phyloP scores from a whole-genome alignment of 2,888 invertebrate species.

The Mamestra brassicae region DNA sequence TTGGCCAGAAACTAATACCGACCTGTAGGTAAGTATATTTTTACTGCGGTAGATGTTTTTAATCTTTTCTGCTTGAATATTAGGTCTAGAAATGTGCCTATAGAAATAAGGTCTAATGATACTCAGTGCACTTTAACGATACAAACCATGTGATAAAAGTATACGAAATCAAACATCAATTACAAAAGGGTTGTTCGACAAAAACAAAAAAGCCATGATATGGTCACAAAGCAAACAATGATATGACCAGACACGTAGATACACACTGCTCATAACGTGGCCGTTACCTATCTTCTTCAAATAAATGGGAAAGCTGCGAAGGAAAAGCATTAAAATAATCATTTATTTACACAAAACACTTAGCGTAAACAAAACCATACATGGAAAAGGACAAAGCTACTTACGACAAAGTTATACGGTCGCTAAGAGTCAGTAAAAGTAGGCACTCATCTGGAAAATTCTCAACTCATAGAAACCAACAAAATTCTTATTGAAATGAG shows the following conservation, averaged over 20 bases:
- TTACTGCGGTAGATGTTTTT: not conserved
- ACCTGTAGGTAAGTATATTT: not conserved
- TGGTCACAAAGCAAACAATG: not conserved
- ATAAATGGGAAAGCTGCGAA: constrained; percentile 30
- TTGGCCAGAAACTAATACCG: not conserved
- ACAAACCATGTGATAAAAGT: not conserved
- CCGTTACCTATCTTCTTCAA: not conserved
- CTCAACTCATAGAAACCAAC: constrained; percentile 37
- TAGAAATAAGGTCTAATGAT: not conserved
- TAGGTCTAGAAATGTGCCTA: not conserved
- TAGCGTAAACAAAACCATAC: constrained; percentile 13
- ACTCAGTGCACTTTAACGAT: not conserved
- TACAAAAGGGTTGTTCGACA: not conserved
- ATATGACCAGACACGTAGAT: not conserved
- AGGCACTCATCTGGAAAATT: constrained; percentile 27
- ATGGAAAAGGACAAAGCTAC: constrained; percentile 13
- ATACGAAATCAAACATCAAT: not conserved
- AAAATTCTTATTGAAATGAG: constrained; percentile 60
- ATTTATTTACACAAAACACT: constrained; percentile 41
- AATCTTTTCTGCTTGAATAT: not conserved
- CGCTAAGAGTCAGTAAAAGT: constrained; percentile 15
- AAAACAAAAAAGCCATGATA: not conserved
- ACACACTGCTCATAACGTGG: not conserved
- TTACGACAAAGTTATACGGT: constrained; percentile 7
- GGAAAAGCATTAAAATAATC: constrained; percentile 14